A percentile compares a stretch with the other conserved stretches of the same genome.
phyloP scores from a whole-genome alignment of 2,113 vertebrate genomes.

The Nothocercus nigrocapillus region DNA sequence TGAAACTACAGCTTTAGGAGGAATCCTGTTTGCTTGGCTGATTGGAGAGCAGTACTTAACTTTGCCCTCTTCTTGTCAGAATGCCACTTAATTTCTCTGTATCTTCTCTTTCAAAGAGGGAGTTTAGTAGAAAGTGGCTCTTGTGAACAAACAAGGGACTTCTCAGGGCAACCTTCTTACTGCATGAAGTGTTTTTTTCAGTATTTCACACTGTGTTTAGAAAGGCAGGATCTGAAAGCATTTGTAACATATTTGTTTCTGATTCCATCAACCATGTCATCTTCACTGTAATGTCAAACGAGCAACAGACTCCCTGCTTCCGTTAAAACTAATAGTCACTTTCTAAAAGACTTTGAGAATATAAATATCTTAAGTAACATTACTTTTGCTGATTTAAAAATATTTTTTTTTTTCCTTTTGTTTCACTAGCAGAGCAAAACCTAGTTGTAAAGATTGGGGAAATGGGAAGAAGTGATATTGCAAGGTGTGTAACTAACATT shows the following conservation, averaged over 20 bases:
- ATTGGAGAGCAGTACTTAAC: not conserved
- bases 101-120: not conserved
- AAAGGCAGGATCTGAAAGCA: not conserved
- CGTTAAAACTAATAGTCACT: not conserved
- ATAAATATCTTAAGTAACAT: not conserved
- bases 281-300: not conserved
- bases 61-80: not conserved
- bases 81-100: not conserved
- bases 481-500: not conserved
- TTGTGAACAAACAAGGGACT: not conserved
- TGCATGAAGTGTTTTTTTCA: fast-evolving
- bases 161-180: not conserved
- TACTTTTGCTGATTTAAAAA: not conserved
- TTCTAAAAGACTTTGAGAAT: not conserved
- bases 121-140: not conserved
- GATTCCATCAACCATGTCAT: fast-evolving
- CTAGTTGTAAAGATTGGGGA: not conserved
- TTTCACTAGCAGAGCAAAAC: not conserved
- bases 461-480: not conserved
- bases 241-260: not conserved
- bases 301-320: not conserved
- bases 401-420: not conserved
- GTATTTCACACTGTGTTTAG: not conserved
- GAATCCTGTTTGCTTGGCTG: fast-evolving
- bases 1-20: not conserved